A percentile compares a stretch with the other conserved stretches of the same genome.
Evolutionary conservation across 2,113 vertebrate genomes (phyloP).

Genomic region (Archilochus colubris): DNA sequence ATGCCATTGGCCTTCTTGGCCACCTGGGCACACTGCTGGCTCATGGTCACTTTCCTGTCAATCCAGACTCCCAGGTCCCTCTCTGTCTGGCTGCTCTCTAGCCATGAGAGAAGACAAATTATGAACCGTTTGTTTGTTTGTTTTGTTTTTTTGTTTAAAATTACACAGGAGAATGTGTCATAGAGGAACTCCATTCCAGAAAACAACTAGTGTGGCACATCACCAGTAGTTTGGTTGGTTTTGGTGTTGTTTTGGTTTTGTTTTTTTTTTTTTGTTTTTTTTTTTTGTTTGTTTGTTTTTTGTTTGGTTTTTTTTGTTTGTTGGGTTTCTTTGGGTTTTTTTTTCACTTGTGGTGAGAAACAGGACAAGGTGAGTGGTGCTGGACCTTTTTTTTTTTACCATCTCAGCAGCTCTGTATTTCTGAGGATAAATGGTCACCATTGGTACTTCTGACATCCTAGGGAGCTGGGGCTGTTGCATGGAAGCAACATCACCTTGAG

Average conservation of each 20-base stretch:
- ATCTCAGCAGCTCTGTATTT: neutral
- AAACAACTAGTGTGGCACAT: neutral
- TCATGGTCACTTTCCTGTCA: no score
- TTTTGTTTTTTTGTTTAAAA: neutral
- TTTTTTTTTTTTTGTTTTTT: no score
- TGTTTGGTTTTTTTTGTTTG: no score
- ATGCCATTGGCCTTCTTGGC: no score
- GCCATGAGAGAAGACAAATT: neutral
- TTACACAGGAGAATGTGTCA: neutral
- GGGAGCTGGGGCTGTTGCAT: neutral
- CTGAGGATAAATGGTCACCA: neutral
- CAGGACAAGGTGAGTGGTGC: neutral
- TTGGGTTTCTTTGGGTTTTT: no score
- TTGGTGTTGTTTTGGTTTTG: no score
- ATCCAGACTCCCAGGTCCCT: no score
- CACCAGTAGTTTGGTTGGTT: no score
- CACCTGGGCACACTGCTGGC: no score
- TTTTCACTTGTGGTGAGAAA: neutral
- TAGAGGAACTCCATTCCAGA: neutral
- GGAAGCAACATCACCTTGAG: neutral
- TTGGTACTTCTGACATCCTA: neutral
- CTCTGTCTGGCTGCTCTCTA: no score
- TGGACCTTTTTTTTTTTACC: neutral
- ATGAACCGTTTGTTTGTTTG: neutral
- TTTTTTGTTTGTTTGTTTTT: no score